phyloP scores from a whole-genome alignment of 2,888 invertebrate genomes.

The Xestia ashworthii region DNA sequence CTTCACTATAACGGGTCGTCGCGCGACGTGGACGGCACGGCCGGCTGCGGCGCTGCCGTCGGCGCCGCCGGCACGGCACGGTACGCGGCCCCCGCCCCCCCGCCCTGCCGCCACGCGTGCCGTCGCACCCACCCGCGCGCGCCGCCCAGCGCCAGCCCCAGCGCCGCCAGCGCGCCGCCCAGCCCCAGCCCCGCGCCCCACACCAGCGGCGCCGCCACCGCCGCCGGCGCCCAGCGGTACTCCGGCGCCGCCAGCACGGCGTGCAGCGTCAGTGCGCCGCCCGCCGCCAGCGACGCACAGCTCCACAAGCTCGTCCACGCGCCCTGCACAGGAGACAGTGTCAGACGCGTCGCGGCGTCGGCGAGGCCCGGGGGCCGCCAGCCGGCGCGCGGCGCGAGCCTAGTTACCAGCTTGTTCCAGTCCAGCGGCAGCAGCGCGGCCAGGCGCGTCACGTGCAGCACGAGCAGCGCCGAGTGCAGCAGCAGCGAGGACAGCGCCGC shows the following conservation, averaged over 20 bases:
- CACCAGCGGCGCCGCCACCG: conserved; percentile 40
- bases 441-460: conserved; percentile 83
- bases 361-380: background rate
- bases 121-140: conserved; percentile 30
- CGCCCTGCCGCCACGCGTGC: too few relatives aligned
- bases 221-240: conserved; percentile 55
- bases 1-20: conserved; percentile 85
- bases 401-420: conserved; percentile 79
- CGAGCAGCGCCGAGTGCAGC: conserved; percentile 81
- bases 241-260: conserved; percentile 70
- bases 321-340: conserved; percentile 30
- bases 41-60: conserved; percentile 32
- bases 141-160: conserved; percentile 19
- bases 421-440: conserved; percentile 84
- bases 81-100: conserved; percentile 66
- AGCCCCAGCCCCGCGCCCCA: conserved; percentile 61
- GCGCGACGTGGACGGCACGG: conserved; percentile 70
- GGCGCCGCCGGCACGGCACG: conserved; percentile 64
- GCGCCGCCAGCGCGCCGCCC: conserved; percentile 58
- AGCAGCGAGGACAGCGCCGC: conserved; percentile 83
- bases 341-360: too few relatives aligned
- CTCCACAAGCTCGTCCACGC: conserved; percentile 59
- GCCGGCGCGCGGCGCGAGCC: background rate
- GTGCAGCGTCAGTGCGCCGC: conserved; percentile 68
- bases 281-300: conserved; percentile 60